phyloP scores from a whole-genome alignment of 2,113 vertebrate species.

The Strix uralensis region DNA sequence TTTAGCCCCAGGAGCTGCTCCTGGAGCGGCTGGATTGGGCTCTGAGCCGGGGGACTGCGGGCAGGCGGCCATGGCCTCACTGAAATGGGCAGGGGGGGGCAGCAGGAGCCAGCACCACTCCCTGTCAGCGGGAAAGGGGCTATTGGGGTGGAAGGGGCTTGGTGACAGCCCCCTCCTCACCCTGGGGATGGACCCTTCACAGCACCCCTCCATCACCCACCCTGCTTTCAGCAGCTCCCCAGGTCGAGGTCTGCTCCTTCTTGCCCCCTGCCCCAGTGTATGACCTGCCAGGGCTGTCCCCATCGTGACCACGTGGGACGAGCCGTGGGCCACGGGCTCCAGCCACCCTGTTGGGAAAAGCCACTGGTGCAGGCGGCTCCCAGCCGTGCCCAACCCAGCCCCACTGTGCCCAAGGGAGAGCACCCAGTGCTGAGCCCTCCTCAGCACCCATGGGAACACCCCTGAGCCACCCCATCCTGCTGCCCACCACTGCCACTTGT shows the following conservation, averaged over 20 bases:
- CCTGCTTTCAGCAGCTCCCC: background rate
- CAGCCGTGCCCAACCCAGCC: background rate
- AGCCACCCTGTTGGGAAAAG: background rate
- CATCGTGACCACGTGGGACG: accelerated
- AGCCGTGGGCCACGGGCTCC: accelerated
- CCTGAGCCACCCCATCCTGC: background rate
- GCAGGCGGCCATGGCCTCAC: background rate
- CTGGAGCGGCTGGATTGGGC: background rate
- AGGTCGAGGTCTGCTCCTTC: background rate
- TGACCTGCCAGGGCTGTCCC: background rate
- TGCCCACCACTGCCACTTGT: background rate
- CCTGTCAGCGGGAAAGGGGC: background rate
- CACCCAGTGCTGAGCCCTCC: accelerated
- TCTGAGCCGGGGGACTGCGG: accelerated
- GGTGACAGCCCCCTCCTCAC: background rate
- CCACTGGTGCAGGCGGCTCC: background rate
- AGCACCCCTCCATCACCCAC: too few relatives aligned
- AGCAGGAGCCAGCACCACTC: accelerated
- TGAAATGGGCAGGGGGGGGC: accelerated
- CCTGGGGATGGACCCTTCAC: accelerated
- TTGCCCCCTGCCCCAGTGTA: background rate
- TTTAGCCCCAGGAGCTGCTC: background rate
- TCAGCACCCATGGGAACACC: background rate
- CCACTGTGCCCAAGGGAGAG: background rate
- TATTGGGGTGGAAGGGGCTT: background rate